Percentiles rank a stretch among this genome's conserved stretches.
These are phyloP conservation scores for Holothuria scabra DNA, from an alignment of 53 echinoderm and acorn worm species.

Conservation along the genomic window DNA sequence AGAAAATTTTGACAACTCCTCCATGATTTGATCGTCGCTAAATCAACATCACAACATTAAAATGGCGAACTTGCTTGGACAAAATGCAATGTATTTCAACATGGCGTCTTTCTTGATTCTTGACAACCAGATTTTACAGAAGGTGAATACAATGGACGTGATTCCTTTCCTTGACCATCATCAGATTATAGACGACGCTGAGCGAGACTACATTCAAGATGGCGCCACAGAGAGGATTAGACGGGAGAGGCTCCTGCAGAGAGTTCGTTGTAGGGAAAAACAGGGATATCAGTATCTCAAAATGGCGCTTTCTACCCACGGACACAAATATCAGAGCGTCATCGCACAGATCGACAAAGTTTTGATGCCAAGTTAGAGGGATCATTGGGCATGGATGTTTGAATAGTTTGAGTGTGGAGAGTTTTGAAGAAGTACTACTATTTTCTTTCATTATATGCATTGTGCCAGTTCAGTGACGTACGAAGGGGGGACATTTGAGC, in stretches of 20 bases:
- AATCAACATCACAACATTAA: neutral
- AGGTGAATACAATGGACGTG: slow-evolving; percentile 56
- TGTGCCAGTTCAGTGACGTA: too few species aligned
- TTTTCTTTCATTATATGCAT: too few species aligned
- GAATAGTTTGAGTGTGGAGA: too few species aligned
- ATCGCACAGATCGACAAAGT: slow-evolving; percentile 62
- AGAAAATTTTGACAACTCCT: too few species aligned
- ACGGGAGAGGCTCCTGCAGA: slow-evolving; percentile 63
- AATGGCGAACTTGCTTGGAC: slow-evolving; percentile 44
- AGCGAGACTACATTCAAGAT: slow-evolving; percentile 50
- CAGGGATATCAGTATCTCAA: slow-evolving; percentile 64
- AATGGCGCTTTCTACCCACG: slow-evolving; percentile 59
- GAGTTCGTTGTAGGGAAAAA: slow-evolving; percentile 48
- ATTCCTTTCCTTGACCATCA: slow-evolving; percentile 48
- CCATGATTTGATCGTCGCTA: too few species aligned
- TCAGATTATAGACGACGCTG: slow-evolving; percentile 24
- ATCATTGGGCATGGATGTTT: too few species aligned
- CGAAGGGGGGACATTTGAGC: too few species aligned
- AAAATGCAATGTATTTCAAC: slow-evolving; percentile 61
- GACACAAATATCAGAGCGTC: slow-evolving; percentile 57
- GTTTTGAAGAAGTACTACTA: too few species aligned
- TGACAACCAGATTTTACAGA: slow-evolving; percentile 67
- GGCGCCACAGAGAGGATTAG: slow-evolving; percentile 69
- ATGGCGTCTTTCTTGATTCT: slow-evolving; percentile 73
- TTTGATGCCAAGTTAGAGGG: slow-evolving; percentile 24